Percentiles rank a stretch among this genome's conserved stretches.
Conservation (phyloP, 2,797 vertebrate genomes). For the Setipinna tenuifilis region DNA sequence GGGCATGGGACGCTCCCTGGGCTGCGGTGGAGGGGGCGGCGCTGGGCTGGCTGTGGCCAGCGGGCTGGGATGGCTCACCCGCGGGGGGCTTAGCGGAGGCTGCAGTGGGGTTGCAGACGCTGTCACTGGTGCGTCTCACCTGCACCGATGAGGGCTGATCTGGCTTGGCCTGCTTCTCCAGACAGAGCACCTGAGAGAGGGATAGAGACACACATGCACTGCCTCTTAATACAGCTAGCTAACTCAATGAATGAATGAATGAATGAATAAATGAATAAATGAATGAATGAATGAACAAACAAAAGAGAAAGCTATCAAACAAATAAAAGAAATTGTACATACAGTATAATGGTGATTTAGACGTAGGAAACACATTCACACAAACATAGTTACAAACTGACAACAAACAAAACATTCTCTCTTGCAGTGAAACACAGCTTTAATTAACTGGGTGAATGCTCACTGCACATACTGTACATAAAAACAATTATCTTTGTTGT, state of each 20-base stretch:
- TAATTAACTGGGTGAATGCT: too few species aligned
- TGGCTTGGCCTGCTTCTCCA: slow-evolving; percentile 83
- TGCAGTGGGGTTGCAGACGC: slow-evolving; percentile 63
- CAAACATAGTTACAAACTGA: neutral
- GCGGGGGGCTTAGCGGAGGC: slow-evolving; percentile 49
- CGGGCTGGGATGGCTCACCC: slow-evolving; percentile 54
- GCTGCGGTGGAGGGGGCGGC: slow-evolving; percentile 60
- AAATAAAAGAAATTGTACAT: neutral
- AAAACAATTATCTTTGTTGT: neutral
- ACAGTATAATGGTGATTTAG: neutral
- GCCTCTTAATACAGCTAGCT: too few species aligned
- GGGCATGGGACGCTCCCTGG: slow-evolving; percentile 57
- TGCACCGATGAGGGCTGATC: slow-evolving; percentile 86
- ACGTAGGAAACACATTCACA: neutral
- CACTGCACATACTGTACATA: neutral
- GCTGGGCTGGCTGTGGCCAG: slow-evolving; percentile 61
- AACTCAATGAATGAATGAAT: too few species aligned
- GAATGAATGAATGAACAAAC: neutral
- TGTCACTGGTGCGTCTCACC: slow-evolving; percentile 83
- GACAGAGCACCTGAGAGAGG: slow-evolving; percentile 81
- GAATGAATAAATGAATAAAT: too few species aligned
- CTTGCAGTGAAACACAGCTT: neutral
- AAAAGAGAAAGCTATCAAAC: neutral
- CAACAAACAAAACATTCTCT: neutral
- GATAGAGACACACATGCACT: neutral